Conservation (phyloP, 2,797 vertebrate genomes). For the Helicolenus hilgendorfi region DNA sequence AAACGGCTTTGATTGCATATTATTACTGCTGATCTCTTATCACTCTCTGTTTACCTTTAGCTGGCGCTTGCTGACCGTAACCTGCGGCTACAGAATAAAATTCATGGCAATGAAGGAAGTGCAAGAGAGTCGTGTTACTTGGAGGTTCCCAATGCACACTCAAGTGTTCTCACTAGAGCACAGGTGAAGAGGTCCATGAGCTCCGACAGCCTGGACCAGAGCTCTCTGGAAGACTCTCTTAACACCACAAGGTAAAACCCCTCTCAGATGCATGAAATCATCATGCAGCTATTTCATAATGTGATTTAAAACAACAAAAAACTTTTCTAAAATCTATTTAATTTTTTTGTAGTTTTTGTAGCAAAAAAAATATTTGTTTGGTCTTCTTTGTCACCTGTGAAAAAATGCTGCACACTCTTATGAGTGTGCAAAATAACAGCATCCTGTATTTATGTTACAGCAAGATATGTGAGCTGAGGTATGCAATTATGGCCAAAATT, state of each 20-base stretch:
- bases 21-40: not conserved
- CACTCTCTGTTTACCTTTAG: constrained; percentile 29
- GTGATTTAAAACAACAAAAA: not conserved
- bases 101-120: constrained; percentile 29
- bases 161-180: constrained; percentile 31
- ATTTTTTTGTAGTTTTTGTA: not conserved
- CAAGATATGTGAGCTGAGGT: not conserved
- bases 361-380: no score
- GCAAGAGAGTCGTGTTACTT: not conserved
- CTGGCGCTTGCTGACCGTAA: constrained; percentile 83
- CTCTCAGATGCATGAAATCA: not conserved
- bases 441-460: not conserved
- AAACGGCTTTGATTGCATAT: not conserved
- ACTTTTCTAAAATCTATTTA: not conserved
- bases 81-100: constrained; percentile 86
- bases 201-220: constrained; percentile 92
- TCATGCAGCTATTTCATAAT: not conserved
- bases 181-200: constrained; percentile 79
- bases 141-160: constrained; percentile 40
- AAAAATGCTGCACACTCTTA: not conserved
- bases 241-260: constrained; percentile 89
- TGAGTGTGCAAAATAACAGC: not conserved
- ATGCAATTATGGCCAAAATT: no score
- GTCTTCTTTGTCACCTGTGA: not conserved
- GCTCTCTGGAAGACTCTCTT: constrained; percentile 89